Percentiles rank a stretch among this genome's conserved stretches.
phyloP scores from a whole-genome alignment of 2,797 vertebrate species.

The Paguma larvata region DNA sequence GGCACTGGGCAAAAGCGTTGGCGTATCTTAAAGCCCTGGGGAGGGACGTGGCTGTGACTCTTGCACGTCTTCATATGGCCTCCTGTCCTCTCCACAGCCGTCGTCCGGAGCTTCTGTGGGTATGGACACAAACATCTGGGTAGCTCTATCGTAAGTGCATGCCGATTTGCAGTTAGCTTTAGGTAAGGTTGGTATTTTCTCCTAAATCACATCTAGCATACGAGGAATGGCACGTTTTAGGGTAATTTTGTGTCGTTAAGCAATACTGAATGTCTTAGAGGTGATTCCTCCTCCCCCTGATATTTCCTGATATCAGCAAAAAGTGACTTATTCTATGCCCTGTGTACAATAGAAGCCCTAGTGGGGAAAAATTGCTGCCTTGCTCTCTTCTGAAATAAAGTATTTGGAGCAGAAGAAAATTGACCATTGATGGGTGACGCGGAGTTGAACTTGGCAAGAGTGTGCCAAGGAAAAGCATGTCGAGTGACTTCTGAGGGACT shows the following conservation, averaged over 20 bases:
- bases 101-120: background rate
- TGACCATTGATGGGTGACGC: background rate
- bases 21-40: background rate
- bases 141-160: background rate
- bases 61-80: background rate
- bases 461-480: conserved; percentile 26
- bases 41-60: background rate
- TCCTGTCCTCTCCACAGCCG: background rate
- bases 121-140: background rate
- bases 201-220: background rate
- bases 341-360: background rate
- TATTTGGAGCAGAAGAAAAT: conserved; percentile 47
- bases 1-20: background rate
- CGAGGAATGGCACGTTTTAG: background rate
- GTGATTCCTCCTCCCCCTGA: too few relatives aligned
- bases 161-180: background rate
- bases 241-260: background rate
- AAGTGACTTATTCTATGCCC: background rate
- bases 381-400: background rate
- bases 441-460: conserved; percentile 42
- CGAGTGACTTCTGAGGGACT: background rate
- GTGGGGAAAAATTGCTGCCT: background rate
- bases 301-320: conserved; percentile 27
- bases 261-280: background rate
- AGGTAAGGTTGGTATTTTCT: background rate